Conservation (phyloP, 2,113 vertebrate genomes). For the Castor canadensis region DNA sequence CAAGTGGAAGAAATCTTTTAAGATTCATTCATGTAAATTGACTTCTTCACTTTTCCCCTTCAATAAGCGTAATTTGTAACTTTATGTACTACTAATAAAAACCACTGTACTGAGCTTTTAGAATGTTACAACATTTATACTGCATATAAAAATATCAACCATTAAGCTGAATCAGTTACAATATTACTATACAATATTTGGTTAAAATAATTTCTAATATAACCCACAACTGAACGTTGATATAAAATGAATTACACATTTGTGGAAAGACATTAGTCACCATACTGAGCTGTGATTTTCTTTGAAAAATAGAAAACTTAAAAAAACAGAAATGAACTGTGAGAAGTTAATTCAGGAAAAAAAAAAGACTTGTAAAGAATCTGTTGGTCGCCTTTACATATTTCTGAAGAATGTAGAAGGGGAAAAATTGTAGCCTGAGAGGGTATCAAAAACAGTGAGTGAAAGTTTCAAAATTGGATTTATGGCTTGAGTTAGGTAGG, state of each 20-base stretch:
- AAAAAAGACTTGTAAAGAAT: background rate
- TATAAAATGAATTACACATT: background rate
- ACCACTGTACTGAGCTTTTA: background rate
- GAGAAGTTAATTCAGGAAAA: background rate
- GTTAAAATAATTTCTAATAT: background rate
- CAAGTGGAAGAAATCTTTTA: background rate
- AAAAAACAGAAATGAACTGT: background rate
- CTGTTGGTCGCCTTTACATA: background rate
- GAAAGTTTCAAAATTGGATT: background rate
- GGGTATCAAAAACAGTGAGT: background rate
- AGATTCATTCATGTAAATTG: background rate
- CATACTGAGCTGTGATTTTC: background rate
- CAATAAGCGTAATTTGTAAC: background rate
- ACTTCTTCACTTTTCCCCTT: background rate
- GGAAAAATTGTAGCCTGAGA: background rate
- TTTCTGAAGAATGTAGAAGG: background rate
- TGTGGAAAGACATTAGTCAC: background rate
- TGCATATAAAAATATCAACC: background rate
- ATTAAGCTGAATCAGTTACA: background rate
- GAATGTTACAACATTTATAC: background rate
- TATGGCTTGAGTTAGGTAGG: background rate
- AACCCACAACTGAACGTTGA: background rate
- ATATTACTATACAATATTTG: background rate
- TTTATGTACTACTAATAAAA: background rate
- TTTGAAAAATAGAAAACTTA: background rate